Conservation (phyloP, 2,797 vertebrate genomes). For the Rhinatrema bivittatum region DNA sequence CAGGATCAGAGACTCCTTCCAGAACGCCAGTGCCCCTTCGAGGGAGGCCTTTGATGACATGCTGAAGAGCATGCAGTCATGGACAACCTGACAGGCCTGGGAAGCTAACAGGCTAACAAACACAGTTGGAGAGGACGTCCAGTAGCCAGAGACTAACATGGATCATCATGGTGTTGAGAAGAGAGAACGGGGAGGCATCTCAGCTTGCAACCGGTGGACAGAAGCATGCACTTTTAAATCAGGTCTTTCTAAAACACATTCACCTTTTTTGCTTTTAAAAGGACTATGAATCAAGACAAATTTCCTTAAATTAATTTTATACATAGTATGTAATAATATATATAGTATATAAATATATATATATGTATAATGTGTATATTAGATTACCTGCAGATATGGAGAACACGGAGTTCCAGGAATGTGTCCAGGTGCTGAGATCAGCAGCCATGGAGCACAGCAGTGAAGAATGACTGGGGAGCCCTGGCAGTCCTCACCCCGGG, state of each 20-base stretch:
- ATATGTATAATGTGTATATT: too few species aligned
- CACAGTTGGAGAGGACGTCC: not conserved
- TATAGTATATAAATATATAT: too few species aligned
- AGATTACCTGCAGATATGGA: too few species aligned
- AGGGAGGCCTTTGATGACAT: conserved; percentile 88
- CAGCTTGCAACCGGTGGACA: conserved; percentile 12
- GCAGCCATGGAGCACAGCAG: too few species aligned
- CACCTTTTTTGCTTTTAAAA: conserved; percentile 11
- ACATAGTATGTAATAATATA: conserved; percentile 5
- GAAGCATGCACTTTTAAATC: conserved; percentile 52
- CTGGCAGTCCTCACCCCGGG: too few species aligned
- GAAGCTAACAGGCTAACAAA: conserved; percentile 4
- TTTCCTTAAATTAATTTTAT: conserved; percentile 9
- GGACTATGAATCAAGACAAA: conserved; percentile 1
- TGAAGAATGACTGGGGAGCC: too few species aligned
- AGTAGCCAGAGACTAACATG: rapidly evolving
- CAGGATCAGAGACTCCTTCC: conserved; percentile 83
- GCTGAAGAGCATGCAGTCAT: conserved; percentile 91
- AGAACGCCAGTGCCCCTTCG: conserved; percentile 77
- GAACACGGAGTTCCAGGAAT: too few species aligned
- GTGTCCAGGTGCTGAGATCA: too few species aligned
- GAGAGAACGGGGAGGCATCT: not conserved
- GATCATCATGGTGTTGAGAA: not conserved
- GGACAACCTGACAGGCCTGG: conserved; percentile 75
- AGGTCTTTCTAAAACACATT: conserved; percentile 26